Percentiles rank a stretch among this genome's conserved stretches.
Evolutionary conservation across 2,797 vertebrate genomes (phyloP).

Genomic region (Gymnothorax javanicus): DNA sequence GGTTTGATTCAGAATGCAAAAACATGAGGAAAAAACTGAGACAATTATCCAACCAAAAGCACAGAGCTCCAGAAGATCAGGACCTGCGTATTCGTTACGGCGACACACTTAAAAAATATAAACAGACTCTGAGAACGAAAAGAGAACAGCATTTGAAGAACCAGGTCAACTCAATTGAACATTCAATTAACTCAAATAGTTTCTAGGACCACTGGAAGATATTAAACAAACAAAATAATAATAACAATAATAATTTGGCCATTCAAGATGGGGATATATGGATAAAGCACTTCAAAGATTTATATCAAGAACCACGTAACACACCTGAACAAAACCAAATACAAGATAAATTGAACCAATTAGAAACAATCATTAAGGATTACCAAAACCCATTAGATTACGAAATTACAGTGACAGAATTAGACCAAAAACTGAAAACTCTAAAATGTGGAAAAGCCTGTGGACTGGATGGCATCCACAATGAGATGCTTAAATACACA

Average conservation of each 20-base stretch:
- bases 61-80: not conserved
- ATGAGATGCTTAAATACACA: constrained; percentile 17
- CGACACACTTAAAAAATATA: constrained; percentile 8
- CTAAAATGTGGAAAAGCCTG: constrained; percentile 18
- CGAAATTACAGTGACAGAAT: constrained; percentile 27
- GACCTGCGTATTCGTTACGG: not conserved
- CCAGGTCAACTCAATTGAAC: constrained; percentile 26
- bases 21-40: too few relatives aligned
- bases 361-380: not conserved
- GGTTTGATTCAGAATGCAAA: too few relatives aligned
- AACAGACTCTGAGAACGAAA: constrained; percentile 27
- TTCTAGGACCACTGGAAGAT: constrained; percentile 26
- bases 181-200: constrained; percentile 11
- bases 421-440: not conserved
- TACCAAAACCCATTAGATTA: constrained; percentile 24
- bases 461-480: constrained; percentile 13
- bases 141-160: constrained; percentile 22
- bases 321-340: not conserved
- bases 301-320: not conserved
- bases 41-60: constrained; percentile 1
- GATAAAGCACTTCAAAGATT: not conserved
- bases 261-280: constrained; percentile 2
- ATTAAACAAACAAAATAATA: not conserved
- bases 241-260: not conserved
- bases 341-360: not conserved